Base-by-base conservation (phyloP, 2,113 vertebrate genomes). In the Plestiodon gilberti region DNA sequence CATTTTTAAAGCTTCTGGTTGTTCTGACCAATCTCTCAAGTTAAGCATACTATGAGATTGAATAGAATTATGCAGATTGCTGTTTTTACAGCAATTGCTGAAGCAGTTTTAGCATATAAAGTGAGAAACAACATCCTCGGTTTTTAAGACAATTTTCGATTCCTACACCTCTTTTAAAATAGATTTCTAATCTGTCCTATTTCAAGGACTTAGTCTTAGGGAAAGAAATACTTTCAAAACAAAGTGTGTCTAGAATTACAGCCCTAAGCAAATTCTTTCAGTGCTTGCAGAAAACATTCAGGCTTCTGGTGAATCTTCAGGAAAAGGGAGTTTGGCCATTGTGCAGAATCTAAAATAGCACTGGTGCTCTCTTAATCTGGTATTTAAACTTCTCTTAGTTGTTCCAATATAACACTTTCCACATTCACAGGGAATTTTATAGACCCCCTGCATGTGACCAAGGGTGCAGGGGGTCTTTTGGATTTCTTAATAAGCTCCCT, bases 21-120 rank as follows among this genome's bases (percentile, higher is more conserved):
- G 3, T 52, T 28, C 78, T 86, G 35, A 43, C 70, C 70, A 9
- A 48, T 10, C 71, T 74, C 6, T 70, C 82, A 73, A 38, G 6
- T 65, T 17, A 57, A 5, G 4, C 83, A 67, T 38, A 65, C 0
- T 78, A 15, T 48, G 77, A 13, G 4, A 52, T 79, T 86, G 74
- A 38, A 76, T 84, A n/a, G 0, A 64, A 64, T 0, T 30, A n/a
- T 0, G 0, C 4, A 33, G 55, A 71, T 17, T 69, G 55, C 28
- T 15, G 59, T 55, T 52, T 48, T 15, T 17, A 5, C 61, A 1
- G 35, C 71, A 22, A 30, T 11, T 1, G 1, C 82, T 78, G 74
- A 38, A 62, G 61, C 17, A 38, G 22, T 17, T n/a, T 20, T 40
- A 35, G 6, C 2, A 55, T 70, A 48, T 48, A 67, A 65, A 65